phyloP scores from a whole-genome alignment of 2,888 invertebrate species.

The Drosophila meridiana region DNA sequence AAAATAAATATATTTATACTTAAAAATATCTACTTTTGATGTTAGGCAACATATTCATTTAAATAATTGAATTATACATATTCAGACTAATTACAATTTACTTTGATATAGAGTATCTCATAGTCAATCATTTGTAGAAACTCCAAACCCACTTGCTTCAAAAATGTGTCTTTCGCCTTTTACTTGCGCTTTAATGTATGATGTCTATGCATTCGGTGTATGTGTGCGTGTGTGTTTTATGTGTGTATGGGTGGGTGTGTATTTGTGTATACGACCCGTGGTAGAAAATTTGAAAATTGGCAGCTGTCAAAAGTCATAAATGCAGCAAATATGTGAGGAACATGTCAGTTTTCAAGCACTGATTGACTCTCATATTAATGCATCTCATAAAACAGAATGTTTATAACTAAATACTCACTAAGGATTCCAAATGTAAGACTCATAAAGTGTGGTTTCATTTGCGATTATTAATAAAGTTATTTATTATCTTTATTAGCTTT shows the following conservation, averaged over 20 bases:
- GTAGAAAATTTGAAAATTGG: constrained; percentile 19
- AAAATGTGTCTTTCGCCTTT: constrained; percentile 16
- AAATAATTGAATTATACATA: background rate
- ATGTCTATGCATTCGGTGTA: constrained; percentile 23
- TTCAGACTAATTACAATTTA: too few species aligned
- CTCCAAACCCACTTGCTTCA: background rate
- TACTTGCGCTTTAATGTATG: constrained; percentile 36
- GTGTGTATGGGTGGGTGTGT: background rate
- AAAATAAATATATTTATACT: too few species aligned
- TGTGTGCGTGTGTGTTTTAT: background rate
- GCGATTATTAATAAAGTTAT: background rate
- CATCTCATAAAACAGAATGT: constrained; percentile 4
- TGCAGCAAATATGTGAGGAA: constrained; percentile 2
- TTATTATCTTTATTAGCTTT: background rate
- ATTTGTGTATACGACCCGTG: background rate
- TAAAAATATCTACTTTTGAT: too few species aligned
- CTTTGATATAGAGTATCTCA: constrained; percentile 3
- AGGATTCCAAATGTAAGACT: background rate
- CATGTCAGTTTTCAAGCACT: constrained; percentile 6
- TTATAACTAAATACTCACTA: background rate
- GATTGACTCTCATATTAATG: constrained; percentile 4
- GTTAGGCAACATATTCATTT: too few species aligned
- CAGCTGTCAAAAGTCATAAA: constrained; percentile 24
- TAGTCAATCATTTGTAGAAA: background rate
- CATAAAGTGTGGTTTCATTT: background rate